phyloP scores from a whole-genome alignment of 2,797 vertebrate species.

The Dendrocincla tyrannina region DNA sequence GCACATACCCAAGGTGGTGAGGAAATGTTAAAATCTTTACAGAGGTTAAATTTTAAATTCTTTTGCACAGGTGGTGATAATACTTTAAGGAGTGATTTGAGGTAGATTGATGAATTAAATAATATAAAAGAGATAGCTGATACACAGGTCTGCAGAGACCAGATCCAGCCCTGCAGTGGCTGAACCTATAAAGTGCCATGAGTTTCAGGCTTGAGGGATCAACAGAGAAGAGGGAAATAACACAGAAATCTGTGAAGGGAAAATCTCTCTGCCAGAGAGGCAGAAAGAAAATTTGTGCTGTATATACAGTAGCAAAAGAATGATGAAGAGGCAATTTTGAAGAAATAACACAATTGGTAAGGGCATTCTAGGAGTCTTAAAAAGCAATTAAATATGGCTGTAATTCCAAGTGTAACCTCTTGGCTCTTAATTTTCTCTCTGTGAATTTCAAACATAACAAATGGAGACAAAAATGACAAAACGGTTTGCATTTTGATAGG shows the following conservation, averaged over 20 bases:
- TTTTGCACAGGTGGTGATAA: accelerated
- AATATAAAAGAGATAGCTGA: background rate
- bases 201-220: background rate
- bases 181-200: background rate
- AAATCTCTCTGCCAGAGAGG: background rate
- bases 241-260: background rate
- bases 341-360: background rate
- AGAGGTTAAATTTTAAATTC: background rate
- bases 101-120: background rate
- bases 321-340: background rate
- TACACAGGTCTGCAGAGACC: background rate
- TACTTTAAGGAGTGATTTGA: background rate
- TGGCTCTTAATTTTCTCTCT: background rate
- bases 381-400: background rate
- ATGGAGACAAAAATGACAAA: background rate
- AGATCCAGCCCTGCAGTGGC: background rate
- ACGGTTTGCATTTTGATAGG: background rate
- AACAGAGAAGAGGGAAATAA: background rate
- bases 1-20: background rate
- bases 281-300: background rate
- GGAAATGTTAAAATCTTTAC: background rate
- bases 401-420: background rate
- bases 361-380: background rate
- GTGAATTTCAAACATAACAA: background rate
- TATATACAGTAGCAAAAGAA: background rate